phyloP scores from a whole-genome alignment of 2,888 invertebrate genomes.

The Netelia melanura region DNA sequence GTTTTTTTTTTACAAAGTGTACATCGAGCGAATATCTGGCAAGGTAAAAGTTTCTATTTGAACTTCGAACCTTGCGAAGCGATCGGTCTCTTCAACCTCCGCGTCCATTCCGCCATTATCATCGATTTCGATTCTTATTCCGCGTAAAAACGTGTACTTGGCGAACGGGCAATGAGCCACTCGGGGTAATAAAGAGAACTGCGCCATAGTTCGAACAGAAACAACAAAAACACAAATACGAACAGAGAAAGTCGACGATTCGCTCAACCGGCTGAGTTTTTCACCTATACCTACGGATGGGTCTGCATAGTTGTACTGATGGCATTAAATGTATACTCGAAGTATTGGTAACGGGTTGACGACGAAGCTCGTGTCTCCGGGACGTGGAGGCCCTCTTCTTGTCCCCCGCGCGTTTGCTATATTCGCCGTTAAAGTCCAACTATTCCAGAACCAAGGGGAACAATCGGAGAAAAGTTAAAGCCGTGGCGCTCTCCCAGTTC shows the following conservation, averaged over 20 bases:
- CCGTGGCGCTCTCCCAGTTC: slow-evolving; percentile 69
- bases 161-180: slow-evolving; percentile 54
- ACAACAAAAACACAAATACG: neutral
- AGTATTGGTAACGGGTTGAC: neutral
- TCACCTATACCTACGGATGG: slow-evolving; percentile 12
- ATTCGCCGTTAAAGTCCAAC: slow-evolving; percentile 73
- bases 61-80: slow-evolving; percentile 39
- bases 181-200: slow-evolving; percentile 46
- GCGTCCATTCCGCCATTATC: slow-evolving; percentile 30
- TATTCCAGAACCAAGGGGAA: slow-evolving; percentile 74
- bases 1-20: too few species aligned
- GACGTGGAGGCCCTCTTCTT: slow-evolving; percentile 14
- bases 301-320: neutral
- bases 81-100: neutral
- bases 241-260: slow-evolving; percentile 39
- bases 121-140: slow-evolving; percentile 55
- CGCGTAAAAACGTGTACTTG: slow-evolving; percentile 50
- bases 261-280: slow-evolving; percentile 21
- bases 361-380: slow-evolving; percentile 15
- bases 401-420: slow-evolving; percentile 35
- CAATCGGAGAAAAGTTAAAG: slow-evolving; percentile 76
- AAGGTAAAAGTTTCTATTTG: slow-evolving; percentile 37
- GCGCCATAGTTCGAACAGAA: neutral
- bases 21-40: slow-evolving; percentile 10
- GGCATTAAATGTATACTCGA: neutral